Evolutionary conservation across 2,113 vertebrate species (phyloP).

Genomic region (Phoenicopterus ruber): DNA sequence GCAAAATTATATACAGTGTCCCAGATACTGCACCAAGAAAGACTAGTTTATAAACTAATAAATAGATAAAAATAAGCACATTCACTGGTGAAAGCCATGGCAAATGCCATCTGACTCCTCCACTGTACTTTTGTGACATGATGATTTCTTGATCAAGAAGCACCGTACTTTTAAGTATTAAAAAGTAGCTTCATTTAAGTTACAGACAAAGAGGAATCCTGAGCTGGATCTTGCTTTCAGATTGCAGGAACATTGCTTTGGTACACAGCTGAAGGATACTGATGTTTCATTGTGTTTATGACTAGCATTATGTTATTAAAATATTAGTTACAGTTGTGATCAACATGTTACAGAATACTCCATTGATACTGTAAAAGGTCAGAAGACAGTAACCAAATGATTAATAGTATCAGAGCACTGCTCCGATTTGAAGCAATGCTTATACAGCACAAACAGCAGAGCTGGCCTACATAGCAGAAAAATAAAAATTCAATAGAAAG

Average conservation of each 20-base stretch:
- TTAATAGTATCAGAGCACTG: constrained; percentile 15
- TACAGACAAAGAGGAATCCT: background rate
- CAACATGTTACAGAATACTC: constrained; percentile 15
- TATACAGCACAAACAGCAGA: constrained; percentile 49
- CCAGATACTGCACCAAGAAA: constrained; percentile 10
- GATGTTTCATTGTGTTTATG: background rate
- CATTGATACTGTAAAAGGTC: constrained; percentile 43
- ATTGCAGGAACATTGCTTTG: background rate
- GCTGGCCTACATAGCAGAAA: constrained; percentile 56
- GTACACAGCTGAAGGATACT: background rate
- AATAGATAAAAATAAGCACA: constrained; percentile 3
- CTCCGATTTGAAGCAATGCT: constrained; percentile 33
- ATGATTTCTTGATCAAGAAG: constrained; percentile 3
- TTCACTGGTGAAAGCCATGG: background rate
- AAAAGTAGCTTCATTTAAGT: background rate
- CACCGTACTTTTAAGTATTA: background rate
- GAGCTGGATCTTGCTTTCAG: background rate
- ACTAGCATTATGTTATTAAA: constrained; percentile 29
- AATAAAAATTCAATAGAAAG: constrained; percentile 11
- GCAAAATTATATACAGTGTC: background rate
- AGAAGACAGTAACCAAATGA: constrained; percentile 28
- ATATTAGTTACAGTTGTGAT: constrained; percentile 35
- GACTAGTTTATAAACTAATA: background rate
- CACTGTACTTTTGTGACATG: background rate
- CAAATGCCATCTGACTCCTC: background rate